These are phyloP conservation scores for Ambastaia sidthimunki DNA, from an alignment of 2,797 vertebrate genomes.

Conservation along the genomic window DNA sequence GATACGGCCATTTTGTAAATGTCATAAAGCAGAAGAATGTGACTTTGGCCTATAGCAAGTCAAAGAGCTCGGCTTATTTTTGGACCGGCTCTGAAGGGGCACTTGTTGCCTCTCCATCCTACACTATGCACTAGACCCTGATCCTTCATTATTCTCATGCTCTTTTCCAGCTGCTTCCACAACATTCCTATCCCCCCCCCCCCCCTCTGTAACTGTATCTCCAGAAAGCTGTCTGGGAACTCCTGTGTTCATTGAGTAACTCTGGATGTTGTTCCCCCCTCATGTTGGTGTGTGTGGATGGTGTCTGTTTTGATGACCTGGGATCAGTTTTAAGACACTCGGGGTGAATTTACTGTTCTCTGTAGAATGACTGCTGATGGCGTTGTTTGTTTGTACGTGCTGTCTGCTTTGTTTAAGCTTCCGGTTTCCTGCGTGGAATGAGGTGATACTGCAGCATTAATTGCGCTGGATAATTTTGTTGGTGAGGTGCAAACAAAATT, in stretches of 20 bases:
- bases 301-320: conserved; percentile 28
- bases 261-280: background rate
- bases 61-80: conserved; percentile 43
- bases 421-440: no score
- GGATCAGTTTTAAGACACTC: background rate
- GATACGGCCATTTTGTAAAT: conserved; percentile 51
- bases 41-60: background rate
- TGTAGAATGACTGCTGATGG: background rate
- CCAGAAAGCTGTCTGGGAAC: conserved; percentile 10
- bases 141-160: conserved; percentile 49
- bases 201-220: conserved; percentile 23
- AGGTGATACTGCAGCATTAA: no score
- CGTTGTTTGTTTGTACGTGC: background rate
- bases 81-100: conserved; percentile 39
- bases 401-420: background rate
- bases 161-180: conserved; percentile 43
- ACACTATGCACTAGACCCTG: conserved; percentile 21
- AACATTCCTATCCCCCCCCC: conserved; percentile 11
- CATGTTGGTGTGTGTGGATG: conserved; percentile 19
- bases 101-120: conserved; percentile 51
- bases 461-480: no score
- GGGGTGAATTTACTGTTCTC: background rate
- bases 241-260: background rate
- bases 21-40: conserved; percentile 24
- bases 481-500: background rate